Evolutionary conservation across 64 coral and sea anemone species (phyloP).

Genomic region (Montipora sp.): DNA sequence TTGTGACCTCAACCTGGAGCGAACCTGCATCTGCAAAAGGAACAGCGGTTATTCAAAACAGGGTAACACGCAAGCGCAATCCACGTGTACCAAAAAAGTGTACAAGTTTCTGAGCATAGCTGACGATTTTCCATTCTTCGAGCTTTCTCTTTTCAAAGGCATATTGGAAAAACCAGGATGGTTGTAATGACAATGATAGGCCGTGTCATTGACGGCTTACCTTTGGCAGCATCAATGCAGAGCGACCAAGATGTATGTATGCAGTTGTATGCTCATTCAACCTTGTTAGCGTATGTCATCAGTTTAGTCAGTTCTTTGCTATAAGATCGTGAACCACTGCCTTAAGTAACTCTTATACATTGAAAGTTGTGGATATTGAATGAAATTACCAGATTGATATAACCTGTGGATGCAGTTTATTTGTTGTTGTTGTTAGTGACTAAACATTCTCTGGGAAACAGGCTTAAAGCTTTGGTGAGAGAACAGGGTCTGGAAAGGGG

Average conservation of each 20-base stretch:
- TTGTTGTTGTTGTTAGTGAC: too few relatives aligned
- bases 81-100: constrained; percentile 90
- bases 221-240: constrained; percentile 92
- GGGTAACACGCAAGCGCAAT: constrained; percentile 92
- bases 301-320: too few relatives aligned
- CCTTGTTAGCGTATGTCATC: too few relatives aligned
- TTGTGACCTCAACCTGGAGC: too few relatives aligned
- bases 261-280: not conserved
- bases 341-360: too few relatives aligned
- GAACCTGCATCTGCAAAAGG: not conserved
- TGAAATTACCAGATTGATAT: too few relatives aligned
- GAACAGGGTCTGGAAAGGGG: too few relatives aligned
- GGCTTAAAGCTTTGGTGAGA: too few relatives aligned
- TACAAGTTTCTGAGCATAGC: not conserved
- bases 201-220: constrained; percentile 91
- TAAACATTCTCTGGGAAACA: too few relatives aligned
- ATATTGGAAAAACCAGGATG: constrained; percentile 62
- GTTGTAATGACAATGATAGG: constrained; percentile 99
- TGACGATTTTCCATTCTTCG: not conserved
- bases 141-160: not conserved
- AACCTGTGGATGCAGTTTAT: too few relatives aligned
- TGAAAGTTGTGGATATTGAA: too few relatives aligned
- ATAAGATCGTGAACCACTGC: too few relatives aligned
- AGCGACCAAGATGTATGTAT: constrained; percentile 92
- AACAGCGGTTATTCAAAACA: constrained; percentile 37